Evolutionary conservation across 2,113 vertebrate species (phyloP), one percentile per base, ranked within the genome.

Genomic region (Xenopus borealis): DNA sequence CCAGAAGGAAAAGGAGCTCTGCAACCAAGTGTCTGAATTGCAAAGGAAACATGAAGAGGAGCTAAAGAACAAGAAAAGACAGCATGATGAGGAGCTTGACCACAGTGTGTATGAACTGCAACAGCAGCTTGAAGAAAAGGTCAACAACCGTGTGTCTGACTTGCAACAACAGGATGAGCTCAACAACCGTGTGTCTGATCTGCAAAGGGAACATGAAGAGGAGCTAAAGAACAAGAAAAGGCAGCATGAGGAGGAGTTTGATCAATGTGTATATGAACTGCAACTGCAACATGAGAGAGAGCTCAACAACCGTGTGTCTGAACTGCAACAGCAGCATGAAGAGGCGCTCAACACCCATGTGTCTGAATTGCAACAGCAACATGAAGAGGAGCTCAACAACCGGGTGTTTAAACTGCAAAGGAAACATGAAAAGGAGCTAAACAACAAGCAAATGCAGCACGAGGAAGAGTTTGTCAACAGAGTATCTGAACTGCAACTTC

Each of bases 341-440:
- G 3, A 53, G 0, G 91, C 94, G 62, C 80, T 93, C 11, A 53
- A 27, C 17, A 33, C 14, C 11, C 18, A 14, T 44, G 47, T 62
- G 4, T 62, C 40, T 16, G 83, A 83, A 59, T 73, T 82, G 10
- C 86, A 86, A 76, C 82, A 75, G 47, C 78, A 84, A 33, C 75
- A 88, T 55, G 73, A 79, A 9, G 80, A 85, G 20, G 72, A 83
- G 1, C 27, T 58, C 10, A 45, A 52, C 20, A 76, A 9, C 23
- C 62, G 16, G 20, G 20, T 59, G 8, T 44, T 81, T 13, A 83
- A 89, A 69, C 80, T 94, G 20, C 80, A 82, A 78, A 82, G 82
- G 53, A 93, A 87, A 79, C 86, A 87, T 13, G 76, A 86, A 78
- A 75, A 80, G 23, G 89, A 90, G 30, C 81, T 94, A 10, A 52